Percentiles rank a stretch among this genome's conserved stretches.
Evolutionary conservation across 2,888 invertebrate species (phyloP).

Genomic region (Idaea dimidiata): DNA sequence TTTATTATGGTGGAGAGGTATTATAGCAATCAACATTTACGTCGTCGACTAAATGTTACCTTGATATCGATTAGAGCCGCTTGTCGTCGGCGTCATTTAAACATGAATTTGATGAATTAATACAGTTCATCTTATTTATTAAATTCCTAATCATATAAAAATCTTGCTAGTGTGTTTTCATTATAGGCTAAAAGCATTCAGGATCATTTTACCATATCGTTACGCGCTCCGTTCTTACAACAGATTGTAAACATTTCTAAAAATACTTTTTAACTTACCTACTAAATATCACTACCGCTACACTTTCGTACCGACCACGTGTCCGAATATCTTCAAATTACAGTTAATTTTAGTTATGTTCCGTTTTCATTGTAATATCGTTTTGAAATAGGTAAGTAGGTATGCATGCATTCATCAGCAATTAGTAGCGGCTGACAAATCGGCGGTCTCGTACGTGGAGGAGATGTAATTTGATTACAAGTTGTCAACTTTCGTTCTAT

Average conservation of each 20-base stretch:
- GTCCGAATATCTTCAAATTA: slow-evolving; percentile 6
- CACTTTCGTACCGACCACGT: slow-evolving; percentile 33
- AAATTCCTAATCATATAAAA: too few species aligned
- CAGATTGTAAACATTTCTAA: slow-evolving; percentile 49
- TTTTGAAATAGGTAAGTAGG: neutral
- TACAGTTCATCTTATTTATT: slow-evolving; percentile 17
- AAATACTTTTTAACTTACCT: slow-evolving; percentile 40
- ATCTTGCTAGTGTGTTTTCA: neutral
- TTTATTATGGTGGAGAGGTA: slow-evolving; percentile 43
- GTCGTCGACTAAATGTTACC: slow-evolving; percentile 52
- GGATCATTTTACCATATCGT: slow-evolving; percentile 17
- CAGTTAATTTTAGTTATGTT: slow-evolving; percentile 15
- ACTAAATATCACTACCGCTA: slow-evolving; percentile 43
- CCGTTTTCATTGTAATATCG: slow-evolving; percentile 19
- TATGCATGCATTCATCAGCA: too few species aligned
- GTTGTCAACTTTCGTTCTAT: too few species aligned
- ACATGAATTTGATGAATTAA: slow-evolving; percentile 6
- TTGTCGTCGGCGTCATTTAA: slow-evolving; percentile 6
- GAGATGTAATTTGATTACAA: too few species aligned
- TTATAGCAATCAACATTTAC: slow-evolving; percentile 50
- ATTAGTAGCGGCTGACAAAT: too few species aligned
- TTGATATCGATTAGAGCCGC: slow-evolving; percentile 57
- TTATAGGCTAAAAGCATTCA: neutral
- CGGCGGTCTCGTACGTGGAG: too few species aligned
- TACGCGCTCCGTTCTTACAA: slow-evolving; percentile 34